Conservation (phyloP, 2,797 vertebrate genomes). For the Sebastes vulpes region DNA sequence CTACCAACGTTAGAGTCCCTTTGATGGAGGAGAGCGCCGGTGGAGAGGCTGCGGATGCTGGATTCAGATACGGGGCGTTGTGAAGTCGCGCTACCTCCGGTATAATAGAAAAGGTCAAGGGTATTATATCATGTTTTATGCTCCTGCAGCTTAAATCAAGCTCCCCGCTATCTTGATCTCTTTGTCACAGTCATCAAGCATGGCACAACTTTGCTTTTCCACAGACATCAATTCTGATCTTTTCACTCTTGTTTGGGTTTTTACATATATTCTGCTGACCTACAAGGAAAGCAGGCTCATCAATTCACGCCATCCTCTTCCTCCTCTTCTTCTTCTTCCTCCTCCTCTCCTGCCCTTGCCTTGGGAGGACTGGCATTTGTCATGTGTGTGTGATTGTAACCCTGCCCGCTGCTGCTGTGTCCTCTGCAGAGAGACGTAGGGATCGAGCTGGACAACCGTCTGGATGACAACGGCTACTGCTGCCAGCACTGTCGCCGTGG, state of each 20-base stretch:
- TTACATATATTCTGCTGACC: constrained; percentile 59
- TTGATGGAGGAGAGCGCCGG: constrained; percentile 65
- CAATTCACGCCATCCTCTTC: constrained; percentile 45
- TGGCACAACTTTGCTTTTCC: constrained; percentile 64
- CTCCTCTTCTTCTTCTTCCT: neutral
- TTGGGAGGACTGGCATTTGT: constrained; percentile 69
- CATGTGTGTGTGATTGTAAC: constrained; percentile 66
- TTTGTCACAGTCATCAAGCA: constrained; percentile 66
- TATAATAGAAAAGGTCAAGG: constrained; percentile 84
- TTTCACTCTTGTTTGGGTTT: constrained; percentile 58
- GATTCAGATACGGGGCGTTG: constrained; percentile 56
- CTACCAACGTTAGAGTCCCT: constrained; percentile 71
- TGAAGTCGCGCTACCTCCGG: constrained; percentile 48
- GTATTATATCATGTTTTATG: constrained; percentile 78
- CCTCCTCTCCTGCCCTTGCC: constrained; percentile 58
- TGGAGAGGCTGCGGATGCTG: constrained; percentile 46
- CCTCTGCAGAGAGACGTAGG: constrained; percentile 90
- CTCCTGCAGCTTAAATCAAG: constrained; percentile 72
- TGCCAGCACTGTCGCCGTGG: constrained; percentile 93
- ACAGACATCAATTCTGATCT: constrained; percentile 56
- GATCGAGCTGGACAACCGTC: constrained; percentile 91
- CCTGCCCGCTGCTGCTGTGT: constrained; percentile 60
- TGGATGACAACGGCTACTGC: constrained; percentile 93
- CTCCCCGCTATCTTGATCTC: constrained; percentile 65
- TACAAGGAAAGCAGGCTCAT: constrained; percentile 61